phyloP scores from a whole-genome alignment of 2,113 vertebrate genomes.

The Lates calcarifer region DNA sequence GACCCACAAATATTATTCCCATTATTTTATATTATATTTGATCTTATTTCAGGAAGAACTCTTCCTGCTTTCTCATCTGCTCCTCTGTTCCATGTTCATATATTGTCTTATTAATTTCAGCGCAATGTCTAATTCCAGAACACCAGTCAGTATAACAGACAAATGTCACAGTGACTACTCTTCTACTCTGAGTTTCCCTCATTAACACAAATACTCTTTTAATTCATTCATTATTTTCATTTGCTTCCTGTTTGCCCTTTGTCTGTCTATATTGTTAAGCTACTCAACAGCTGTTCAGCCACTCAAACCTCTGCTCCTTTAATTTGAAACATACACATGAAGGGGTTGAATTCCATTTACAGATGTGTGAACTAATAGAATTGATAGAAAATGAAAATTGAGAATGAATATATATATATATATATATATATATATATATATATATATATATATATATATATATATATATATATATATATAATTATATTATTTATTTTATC shows the following conservation, averaged over 20 bases:
- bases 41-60: background rate
- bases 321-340: background rate
- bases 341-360: background rate
- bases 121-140: background rate
- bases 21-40: background rate
- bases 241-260: background rate
- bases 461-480: too few relatives aligned
- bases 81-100: background rate
- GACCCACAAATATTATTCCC: background rate
- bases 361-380: too few relatives aligned
- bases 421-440: too few relatives aligned
- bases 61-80: background rate
- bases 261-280: background rate
- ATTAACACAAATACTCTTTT: background rate
- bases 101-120: too few relatives aligned
- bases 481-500: too few relatives aligned
- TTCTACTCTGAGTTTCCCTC: background rate
- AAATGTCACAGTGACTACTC: background rate
- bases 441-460: too few relatives aligned
- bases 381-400: background rate
- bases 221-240: background rate
- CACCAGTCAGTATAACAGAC: background rate
- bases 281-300: too few relatives aligned
- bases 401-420: too few relatives aligned
- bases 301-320: background rate